These are phyloP conservation scores for Mobula hypostoma DNA, from an alignment of 2,113 vertebrate genomes.

Conservation along the genomic window DNA sequence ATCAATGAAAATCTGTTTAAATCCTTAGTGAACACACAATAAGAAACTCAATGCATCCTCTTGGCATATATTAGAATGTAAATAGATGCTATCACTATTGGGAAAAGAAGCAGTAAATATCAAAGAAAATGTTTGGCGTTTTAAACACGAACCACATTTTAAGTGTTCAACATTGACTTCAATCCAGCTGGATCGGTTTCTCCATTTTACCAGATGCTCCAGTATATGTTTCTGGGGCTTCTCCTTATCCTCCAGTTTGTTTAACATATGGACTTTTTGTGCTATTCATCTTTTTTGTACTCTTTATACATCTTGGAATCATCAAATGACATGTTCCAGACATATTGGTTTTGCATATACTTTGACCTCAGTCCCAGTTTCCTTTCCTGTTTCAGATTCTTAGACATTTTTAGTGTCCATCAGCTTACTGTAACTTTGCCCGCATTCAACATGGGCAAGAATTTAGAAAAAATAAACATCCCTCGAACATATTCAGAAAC, in stretches of 20 bases:
- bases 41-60: not conserved
- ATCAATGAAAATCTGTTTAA: conserved; percentile 3
- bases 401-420: conserved; percentile 18
- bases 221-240: conserved; percentile 9
- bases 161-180: conserved; percentile 24
- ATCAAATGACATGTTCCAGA: conserved; percentile 3
- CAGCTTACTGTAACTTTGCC: not conserved
- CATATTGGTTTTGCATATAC: not conserved
- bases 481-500: not conserved
- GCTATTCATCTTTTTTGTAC: conserved; percentile 6
- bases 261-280: conserved; percentile 25
- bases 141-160: conserved; percentile 11
- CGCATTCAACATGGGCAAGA: not conserved
- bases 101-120: conserved; percentile 13
- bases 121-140: not conserved
- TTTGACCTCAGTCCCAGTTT: not conserved
- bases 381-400: not conserved
- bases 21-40: not conserved
- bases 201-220: conserved; percentile 22
- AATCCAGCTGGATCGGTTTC: not conserved
- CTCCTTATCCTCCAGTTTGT: not conserved
- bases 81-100: not conserved
- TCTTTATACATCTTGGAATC: not conserved
- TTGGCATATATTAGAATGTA: conserved; percentile 4
- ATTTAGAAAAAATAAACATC: not conserved